A percentile compares a stretch with the other conserved stretches of the same genome.
Conservation (phyloP, 1,140 invertebrate species). For the Wasmannia auropunctata region DNA sequence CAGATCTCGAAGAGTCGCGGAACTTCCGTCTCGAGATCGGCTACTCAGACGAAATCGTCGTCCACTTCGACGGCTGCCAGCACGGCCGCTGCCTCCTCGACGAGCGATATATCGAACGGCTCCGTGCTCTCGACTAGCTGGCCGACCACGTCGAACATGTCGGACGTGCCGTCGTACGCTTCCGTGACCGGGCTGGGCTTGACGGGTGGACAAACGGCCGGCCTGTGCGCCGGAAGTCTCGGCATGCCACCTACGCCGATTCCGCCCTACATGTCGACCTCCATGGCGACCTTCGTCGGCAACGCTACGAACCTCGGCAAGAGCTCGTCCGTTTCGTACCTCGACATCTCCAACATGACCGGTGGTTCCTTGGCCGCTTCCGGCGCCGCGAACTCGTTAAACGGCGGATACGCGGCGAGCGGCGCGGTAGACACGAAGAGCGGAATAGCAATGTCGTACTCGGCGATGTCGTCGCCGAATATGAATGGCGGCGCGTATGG, state of each 20-base stretch:
- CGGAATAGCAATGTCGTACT: slow-evolving; percentile 56
- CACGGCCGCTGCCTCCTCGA: slow-evolving; percentile 17
- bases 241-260: slow-evolving; percentile 80
- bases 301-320: slow-evolving; percentile 83
- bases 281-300: slow-evolving; percentile 84
- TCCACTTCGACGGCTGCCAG: slow-evolving; percentile 40
- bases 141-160: slow-evolving; percentile 77
- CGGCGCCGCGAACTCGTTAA: slow-evolving; percentile 82
- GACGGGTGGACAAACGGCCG: slow-evolving; percentile 73
- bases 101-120: slow-evolving; percentile 41
- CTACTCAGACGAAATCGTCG: slow-evolving; percentile 53
- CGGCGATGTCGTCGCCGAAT: slow-evolving; percentile 49
- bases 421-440: slow-evolving; percentile 79
- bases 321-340: slow-evolving; percentile 85
- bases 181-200: slow-evolving; percentile 76
- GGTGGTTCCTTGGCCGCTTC: slow-evolving; percentile 82
- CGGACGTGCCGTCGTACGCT: slow-evolving; percentile 78
- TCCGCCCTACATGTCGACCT: slow-evolving; percentile 82
- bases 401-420: slow-evolving; percentile 79
- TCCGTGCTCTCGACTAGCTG: slow-evolving; percentile 65
- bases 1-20: slow-evolving; percentile 59
- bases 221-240: slow-evolving; percentile 75
- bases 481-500: slow-evolving; percentile 43
- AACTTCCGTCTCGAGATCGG: slow-evolving; percentile 62
- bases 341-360: slow-evolving; percentile 85